Evolutionary conservation across 2,797 vertebrate species (phyloP).

Genomic region (Falco peregrinus): DNA sequence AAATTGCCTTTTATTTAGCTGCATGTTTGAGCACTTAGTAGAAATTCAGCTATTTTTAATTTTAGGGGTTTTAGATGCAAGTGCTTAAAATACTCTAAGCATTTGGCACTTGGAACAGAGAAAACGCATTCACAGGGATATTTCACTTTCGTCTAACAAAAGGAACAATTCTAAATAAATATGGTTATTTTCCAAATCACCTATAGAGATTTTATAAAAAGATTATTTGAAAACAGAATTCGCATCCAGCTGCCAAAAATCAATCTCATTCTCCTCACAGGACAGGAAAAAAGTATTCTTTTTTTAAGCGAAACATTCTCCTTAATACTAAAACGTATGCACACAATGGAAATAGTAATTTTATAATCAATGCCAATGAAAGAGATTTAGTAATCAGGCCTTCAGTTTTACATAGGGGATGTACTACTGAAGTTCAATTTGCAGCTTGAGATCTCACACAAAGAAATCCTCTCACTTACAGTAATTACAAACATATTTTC

Average conservation of each 20-base stretch:
- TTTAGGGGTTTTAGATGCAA: not conserved
- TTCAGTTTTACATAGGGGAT: not conserved
- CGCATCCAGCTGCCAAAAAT: not conserved
- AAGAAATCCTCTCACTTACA: not conserved
- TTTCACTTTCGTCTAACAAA: not conserved
- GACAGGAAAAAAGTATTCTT: not conserved
- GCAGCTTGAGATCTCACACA: not conserved
- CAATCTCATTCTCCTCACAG: not conserved
- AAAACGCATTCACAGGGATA: not conserved
- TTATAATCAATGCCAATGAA: not conserved
- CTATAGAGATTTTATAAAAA: not conserved
- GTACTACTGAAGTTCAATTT: not conserved
- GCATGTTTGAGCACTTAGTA: not conserved
- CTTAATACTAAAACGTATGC: not conserved
- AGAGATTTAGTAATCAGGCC: not conserved
- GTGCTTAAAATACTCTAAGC: not conserved
- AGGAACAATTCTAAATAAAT: not conserved
- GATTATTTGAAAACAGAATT: not conserved
- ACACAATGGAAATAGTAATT: not conserved
- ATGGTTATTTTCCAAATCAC: not conserved
- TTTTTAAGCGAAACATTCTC: not conserved
- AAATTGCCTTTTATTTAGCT: slow-evolving; percentile 5
- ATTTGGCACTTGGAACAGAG: not conserved
- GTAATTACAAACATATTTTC: not conserved
- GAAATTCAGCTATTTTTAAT: slow-evolving; percentile 36